Percentiles rank a stretch among this genome's conserved stretches.
phyloP scores from a whole-genome alignment of 2,888 invertebrate species.

The Dichetophora obliterata region DNA sequence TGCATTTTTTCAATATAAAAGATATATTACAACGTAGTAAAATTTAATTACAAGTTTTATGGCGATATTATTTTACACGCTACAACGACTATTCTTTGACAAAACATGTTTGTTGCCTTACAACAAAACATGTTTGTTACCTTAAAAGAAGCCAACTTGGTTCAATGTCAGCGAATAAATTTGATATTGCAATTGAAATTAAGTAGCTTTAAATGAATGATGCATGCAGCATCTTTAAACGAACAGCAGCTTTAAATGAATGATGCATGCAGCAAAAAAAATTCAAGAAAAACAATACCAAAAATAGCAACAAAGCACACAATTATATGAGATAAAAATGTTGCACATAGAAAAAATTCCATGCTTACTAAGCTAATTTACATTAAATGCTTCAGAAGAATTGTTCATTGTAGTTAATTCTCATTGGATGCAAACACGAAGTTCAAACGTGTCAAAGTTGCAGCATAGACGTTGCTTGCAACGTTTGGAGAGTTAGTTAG shows the following conservation, averaged over 20 bases:
- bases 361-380: not conserved
- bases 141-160: conserved; percentile 35
- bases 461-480: not conserved
- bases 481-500: not conserved
- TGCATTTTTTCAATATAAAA: not conserved
- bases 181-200: conserved; percentile 14
- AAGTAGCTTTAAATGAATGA: not conserved
- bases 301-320: conserved; percentile 5
- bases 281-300: not conserved
- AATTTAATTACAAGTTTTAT: not conserved
- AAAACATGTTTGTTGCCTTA: not conserved
- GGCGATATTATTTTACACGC: too few relatives aligned
- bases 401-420: too few relatives aligned
- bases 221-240: not conserved
- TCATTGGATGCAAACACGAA: not conserved
- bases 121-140: not conserved
- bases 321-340: not conserved
- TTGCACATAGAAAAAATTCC: not conserved
- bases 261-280: not conserved
- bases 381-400: not conserved
- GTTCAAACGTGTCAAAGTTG: not conserved
- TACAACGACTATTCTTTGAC: not conserved
- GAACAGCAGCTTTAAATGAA: not conserved
- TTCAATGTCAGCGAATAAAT: conserved; percentile 47
- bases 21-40: not conserved